Conservation (phyloP, 2,888 invertebrate genomes). For the Endomychus coccineus region DNA sequence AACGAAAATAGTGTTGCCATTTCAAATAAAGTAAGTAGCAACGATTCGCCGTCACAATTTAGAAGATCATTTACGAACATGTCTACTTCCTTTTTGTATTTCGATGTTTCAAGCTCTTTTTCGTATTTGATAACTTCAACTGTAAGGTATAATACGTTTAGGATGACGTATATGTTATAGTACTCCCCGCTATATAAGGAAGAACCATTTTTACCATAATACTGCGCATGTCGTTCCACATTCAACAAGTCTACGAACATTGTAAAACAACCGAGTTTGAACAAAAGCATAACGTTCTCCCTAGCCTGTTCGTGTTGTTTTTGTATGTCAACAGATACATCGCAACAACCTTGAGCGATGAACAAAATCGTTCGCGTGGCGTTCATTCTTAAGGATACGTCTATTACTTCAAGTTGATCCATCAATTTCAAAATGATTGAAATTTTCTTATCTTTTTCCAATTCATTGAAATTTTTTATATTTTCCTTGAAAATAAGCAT, state of each 20-base stretch:
- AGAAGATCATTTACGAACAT: slow-evolving; percentile 8
- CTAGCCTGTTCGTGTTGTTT: neutral
- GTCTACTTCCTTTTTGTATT: slow-evolving; percentile 2
- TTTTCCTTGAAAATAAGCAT: slow-evolving; percentile 1
- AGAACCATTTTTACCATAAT: no score
- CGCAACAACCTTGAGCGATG: slow-evolving; percentile 16
- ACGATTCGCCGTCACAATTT: slow-evolving; percentile 6
- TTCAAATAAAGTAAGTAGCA: slow-evolving; percentile 11
- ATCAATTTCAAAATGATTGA: slow-evolving; percentile 10
- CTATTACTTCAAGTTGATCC: slow-evolving; percentile 13
- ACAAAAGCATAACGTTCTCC: slow-evolving; percentile 7
- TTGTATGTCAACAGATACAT: neutral
- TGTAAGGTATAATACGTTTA: slow-evolving; percentile 13
- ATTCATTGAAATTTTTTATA: slow-evolving; percentile 4
- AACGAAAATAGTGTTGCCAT: slow-evolving; percentile 11
- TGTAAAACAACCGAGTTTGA: slow-evolving; percentile 9
- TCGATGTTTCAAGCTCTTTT: neutral
- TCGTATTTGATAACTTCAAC: slow-evolving; percentile 11
- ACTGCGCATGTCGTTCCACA: slow-evolving; percentile 9
- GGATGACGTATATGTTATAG: slow-evolving; percentile 9
- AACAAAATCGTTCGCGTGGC: slow-evolving; percentile 10
- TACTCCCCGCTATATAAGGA: no score
- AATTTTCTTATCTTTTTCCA: slow-evolving; percentile 6
- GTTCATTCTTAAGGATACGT: slow-evolving; percentile 4
- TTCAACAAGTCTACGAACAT: slow-evolving; percentile 6